Percentiles rank a stretch among this genome's conserved stretches.
Evolutionary conservation across 1,140 invertebrate genomes (phyloP).

Genomic region (Delia radicum): DNA sequence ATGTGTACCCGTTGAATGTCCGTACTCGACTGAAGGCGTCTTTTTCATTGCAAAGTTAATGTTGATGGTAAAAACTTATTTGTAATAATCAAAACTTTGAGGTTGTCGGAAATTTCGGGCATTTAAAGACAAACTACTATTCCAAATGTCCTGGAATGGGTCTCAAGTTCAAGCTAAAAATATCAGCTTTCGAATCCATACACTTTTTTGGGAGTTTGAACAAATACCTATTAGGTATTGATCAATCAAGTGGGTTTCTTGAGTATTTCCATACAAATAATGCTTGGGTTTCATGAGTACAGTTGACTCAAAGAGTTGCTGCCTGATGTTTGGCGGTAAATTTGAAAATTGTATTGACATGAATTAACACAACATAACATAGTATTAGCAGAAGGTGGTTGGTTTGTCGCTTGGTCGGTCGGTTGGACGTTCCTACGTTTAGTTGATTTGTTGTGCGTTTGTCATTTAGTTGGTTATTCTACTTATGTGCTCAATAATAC

Average conservation of each 20-base stretch:
- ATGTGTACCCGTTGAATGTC: conserved; percentile 52
- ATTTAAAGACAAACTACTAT: conserved; percentile 31
- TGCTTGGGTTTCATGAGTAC: conserved; percentile 54
- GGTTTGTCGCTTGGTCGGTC: background rate
- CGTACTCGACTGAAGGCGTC: conserved; percentile 51
- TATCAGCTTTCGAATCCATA: conserved; percentile 31
- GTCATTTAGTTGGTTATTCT: no score
- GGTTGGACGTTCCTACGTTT: no score
- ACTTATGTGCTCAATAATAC: no score
- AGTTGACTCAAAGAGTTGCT: conserved; percentile 33
- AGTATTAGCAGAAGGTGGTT: conserved; percentile 2
- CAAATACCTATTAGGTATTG: conserved; percentile 40
- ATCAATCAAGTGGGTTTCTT: conserved; percentile 53
- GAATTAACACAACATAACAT: background rate
- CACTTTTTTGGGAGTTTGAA: conserved; percentile 30
- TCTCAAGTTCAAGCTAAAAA: conserved; percentile 28
- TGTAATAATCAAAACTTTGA: conserved; percentile 10
- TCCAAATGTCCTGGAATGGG: conserved; percentile 26
- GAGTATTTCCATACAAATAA: conserved; percentile 54
- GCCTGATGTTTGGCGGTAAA: conserved; percentile 48
- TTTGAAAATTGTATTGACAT: conserved; percentile 51
- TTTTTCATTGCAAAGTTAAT: conserved; percentile 37
- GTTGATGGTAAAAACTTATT: conserved; percentile 33
- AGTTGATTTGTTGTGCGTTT: no score
- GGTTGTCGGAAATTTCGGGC: conserved; percentile 30